Evolutionary conservation across 2,113 vertebrate species (phyloP), one percentile per base, ranked within the genome.

Genomic region (Castor canadensis): DNA sequence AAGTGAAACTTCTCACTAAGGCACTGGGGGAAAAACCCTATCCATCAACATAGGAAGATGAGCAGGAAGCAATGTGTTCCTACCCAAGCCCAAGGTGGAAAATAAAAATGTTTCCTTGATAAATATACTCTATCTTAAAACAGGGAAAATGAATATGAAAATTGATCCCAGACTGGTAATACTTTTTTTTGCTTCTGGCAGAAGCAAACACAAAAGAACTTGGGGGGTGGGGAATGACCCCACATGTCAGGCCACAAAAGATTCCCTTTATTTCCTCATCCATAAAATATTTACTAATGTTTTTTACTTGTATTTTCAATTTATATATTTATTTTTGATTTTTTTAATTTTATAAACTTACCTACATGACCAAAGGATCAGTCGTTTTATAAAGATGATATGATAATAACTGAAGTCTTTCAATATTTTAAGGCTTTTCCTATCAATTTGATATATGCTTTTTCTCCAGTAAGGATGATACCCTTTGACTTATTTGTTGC

Each of bases 321-420:
- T 86, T 87, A 56, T 58, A 66, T 47, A 28, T 54, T 30, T 73
- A 58, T 49, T 72, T 76, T 52, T 58, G n/a, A n/a, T 20, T 72
- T 87, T 90, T 93, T 47, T n/a, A 96, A 77, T 83, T 91, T 4
- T 64, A 49, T 66, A 58, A 91, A 54, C 8, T 76, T 56, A 91
- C 5, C 43, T 95, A 82, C 35, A 38, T 66, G 40, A 17, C 28
- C 28, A 93, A 87, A 91, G 40, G 38, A 56, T 43, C 38, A 79
- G 83, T 91, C 35, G 64, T 19, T 73, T 58, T 26, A 72, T 52
- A 52, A 87, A 60, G 15, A 66, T 66, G 16, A 80, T 64, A 40
- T 45, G 67, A 40, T 35, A 35, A 30, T 83, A 54, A 66, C 77
- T 88, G 40, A 35, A 47, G 81, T 82, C 19, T 38, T 35, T 3